Evolutionary conservation across 1,140 invertebrate species (phyloP).

Genomic region (Drosophila truncata): DNA sequence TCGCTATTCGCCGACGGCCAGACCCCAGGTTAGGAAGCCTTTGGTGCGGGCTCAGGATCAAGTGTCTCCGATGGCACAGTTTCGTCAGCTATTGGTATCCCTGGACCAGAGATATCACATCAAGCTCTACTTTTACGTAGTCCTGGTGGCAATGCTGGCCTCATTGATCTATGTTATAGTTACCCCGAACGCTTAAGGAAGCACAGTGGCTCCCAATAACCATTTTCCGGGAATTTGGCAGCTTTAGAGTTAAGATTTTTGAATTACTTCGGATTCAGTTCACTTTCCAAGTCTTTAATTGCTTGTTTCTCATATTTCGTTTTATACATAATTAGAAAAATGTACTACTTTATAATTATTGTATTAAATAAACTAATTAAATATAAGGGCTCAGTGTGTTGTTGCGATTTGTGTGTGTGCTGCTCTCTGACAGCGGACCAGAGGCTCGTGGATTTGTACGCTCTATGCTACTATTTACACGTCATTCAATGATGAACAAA

Average conservation of each 20-base stretch:
- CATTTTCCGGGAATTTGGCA: background rate
- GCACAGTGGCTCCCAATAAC: background rate
- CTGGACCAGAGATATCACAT: constrained; percentile 69
- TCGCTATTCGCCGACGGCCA: constrained; percentile 36
- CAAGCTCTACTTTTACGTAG: constrained; percentile 60
- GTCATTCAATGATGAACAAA: constrained; percentile 63
- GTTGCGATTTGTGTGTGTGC: constrained; percentile 53
- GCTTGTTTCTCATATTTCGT: constrained; percentile 40
- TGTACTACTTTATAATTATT: constrained; percentile 81
- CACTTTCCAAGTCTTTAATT: constrained; percentile 39
- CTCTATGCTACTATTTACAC: constrained; percentile 78
- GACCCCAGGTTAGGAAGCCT: constrained; percentile 30
- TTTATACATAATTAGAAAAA: constrained; percentile 80
- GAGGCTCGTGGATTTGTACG: constrained; percentile 23
- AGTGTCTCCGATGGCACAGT: constrained; percentile 39
- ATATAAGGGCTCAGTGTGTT: constrained; percentile 66
- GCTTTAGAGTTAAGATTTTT: background rate
- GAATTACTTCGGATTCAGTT: constrained; percentile 19
- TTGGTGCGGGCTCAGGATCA: background rate
- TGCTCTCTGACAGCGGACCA: constrained; percentile 58
- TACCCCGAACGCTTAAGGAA: constrained; percentile 32
- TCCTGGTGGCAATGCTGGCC: constrained; percentile 44
- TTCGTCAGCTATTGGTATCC: constrained; percentile 35
- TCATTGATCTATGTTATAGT: constrained; percentile 68
- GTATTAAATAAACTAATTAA: constrained; percentile 81